A percentile compares a stretch with the other conserved stretches of the same genome.
These are phyloP conservation scores for Hydropotes inermis DNA, from an alignment of 2,113 vertebrate genomes.

Conservation along the genomic window DNA sequence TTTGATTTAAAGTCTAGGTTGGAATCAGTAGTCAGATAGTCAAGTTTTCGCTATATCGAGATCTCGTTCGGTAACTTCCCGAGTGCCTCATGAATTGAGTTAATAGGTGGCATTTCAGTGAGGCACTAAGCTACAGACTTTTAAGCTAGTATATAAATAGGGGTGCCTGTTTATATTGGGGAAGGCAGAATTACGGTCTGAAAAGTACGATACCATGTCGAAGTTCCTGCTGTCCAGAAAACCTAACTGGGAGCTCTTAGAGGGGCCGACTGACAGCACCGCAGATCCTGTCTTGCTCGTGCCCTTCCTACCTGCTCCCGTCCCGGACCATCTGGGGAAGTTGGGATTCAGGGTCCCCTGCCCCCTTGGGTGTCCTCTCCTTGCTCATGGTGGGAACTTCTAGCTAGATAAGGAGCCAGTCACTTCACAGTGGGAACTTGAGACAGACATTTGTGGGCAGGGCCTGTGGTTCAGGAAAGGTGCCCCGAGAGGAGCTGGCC, in stretches of 20 bases:
- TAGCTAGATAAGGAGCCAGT: not conserved
- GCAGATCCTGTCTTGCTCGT: not conserved
- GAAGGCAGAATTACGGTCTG: not conserved
- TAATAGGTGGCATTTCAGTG: conserved; percentile 1
- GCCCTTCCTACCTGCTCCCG: not conserved
- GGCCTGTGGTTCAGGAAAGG: not conserved
- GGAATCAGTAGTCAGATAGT: not conserved
- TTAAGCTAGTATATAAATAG: conserved; percentile 17
- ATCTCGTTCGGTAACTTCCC: not conserved
- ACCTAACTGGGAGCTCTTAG: not conserved
- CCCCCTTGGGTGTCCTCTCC: not conserved
- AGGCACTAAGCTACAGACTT: not conserved
- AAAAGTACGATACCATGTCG: conserved; percentile 1
- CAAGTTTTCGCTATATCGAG: not conserved
- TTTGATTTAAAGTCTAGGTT: conserved; percentile 21
- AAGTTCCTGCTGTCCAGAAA: not conserved
- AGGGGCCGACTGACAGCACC: not conserved
- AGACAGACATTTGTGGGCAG: not conserved
- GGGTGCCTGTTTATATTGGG: not conserved
- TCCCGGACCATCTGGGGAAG: not conserved
- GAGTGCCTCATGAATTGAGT: not conserved
- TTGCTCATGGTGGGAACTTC: not conserved
- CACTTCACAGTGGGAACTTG: not conserved
- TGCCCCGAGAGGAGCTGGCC: not conserved
- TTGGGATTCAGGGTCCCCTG: not conserved